phyloP scores from a whole-genome alignment of 2,888 invertebrate genomes.

The Cyrtodaria siliqua region DNA sequence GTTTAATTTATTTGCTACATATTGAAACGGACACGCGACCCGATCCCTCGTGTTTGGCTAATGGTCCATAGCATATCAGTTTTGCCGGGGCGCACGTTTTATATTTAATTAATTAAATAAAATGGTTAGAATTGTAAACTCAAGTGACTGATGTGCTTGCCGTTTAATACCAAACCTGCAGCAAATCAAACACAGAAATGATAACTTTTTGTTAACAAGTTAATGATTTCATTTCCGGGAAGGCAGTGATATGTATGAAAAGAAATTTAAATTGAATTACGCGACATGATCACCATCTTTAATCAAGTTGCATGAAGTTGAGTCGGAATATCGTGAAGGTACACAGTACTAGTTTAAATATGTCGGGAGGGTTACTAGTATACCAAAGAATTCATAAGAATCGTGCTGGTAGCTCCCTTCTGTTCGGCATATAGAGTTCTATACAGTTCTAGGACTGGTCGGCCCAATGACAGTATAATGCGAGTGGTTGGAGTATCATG shows the following conservation, averaged over 20 bases:
- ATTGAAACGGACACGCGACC: slow-evolving; percentile 49
- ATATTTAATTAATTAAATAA: slow-evolving; percentile 31
- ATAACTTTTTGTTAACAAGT: slow-evolving; percentile 1
- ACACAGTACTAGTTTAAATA: no score
- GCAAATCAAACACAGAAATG: background rate
- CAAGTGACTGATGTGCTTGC: background rate
- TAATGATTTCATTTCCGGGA: slow-evolving; percentile 3
- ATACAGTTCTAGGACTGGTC: no score
- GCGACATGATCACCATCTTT: background rate
- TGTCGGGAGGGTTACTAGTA: no score
- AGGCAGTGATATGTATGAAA: slow-evolving; percentile 2
- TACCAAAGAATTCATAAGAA: no score
- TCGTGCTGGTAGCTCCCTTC: no score
- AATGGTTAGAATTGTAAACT: slow-evolving; percentile 10
- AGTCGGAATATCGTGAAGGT: no score
- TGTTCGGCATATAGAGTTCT: no score
- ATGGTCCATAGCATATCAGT: slow-evolving; percentile 14
- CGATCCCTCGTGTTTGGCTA: slow-evolving; percentile 20
- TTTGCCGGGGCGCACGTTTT: slow-evolving; percentile 19
- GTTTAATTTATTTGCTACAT: slow-evolving; percentile 54
- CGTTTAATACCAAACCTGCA: background rate
- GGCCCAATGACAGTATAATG: no score
- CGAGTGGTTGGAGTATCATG: no score
- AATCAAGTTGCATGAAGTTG: no score
- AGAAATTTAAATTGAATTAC: background rate